phyloP scores from a whole-genome alignment of 2,113 vertebrate genomes.

The Oryzias melastigma region DNA sequence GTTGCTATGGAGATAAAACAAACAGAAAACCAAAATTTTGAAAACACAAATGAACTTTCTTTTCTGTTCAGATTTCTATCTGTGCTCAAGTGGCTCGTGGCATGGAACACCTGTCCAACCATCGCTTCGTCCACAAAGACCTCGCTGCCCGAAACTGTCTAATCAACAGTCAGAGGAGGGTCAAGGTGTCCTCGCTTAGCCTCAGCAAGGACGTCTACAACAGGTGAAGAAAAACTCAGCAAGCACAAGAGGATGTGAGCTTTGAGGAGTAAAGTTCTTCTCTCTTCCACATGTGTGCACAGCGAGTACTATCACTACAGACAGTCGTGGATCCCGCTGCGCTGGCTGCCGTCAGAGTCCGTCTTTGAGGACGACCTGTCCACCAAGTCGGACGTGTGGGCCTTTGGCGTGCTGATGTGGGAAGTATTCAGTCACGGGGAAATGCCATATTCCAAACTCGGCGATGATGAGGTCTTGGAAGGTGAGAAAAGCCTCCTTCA shows the following conservation, averaged over 20 bases:
- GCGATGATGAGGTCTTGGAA: constrained; percentile 89
- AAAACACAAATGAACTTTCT: not conserved
- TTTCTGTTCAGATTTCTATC: constrained; percentile 81
- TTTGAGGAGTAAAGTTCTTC: not conserved
- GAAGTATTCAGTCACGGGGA: constrained; percentile 94
- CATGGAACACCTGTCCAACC: constrained; percentile 95
- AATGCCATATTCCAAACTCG: constrained; percentile 84
- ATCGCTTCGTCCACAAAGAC: constrained; percentile 94
- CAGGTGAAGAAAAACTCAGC: constrained; percentile 68
- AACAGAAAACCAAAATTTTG: no score
- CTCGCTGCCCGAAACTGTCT: constrained; percentile 94
- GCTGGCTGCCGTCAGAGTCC: constrained; percentile 94
- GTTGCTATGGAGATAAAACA: no score
- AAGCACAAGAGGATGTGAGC: not conserved
- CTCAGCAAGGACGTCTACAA: constrained; percentile 98
- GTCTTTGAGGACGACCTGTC: constrained; percentile 94
- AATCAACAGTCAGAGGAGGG: constrained; percentile 88
- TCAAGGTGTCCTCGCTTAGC: constrained; percentile 90
- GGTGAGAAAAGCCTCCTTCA: constrained; percentile 68
- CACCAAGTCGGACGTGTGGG: constrained; percentile 95
- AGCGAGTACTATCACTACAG: constrained; percentile 97
- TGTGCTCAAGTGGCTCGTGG: constrained; percentile 93
- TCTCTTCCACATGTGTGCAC: not conserved
- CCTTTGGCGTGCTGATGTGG: constrained; percentile 97
- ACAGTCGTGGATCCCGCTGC: constrained; percentile 93